Evolutionary conservation across 2,113 vertebrate species (phyloP).

Genomic region (Procavia capensis): DNA sequence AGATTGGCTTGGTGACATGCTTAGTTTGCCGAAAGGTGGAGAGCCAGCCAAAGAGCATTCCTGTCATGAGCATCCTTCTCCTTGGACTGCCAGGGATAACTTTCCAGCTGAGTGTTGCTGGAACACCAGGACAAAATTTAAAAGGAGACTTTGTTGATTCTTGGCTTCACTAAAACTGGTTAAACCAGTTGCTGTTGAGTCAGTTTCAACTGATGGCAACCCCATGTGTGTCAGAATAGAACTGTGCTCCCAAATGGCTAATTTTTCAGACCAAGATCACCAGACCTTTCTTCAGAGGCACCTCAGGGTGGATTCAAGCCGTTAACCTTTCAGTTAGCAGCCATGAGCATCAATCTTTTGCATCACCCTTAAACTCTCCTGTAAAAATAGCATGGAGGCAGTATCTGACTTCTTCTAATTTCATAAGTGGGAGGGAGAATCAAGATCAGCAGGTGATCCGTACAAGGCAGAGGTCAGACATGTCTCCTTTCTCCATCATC

Average conservation of each 20-base stretch:
- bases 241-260: neutral
- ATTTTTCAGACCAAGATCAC: no score
- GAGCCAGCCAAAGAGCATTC: neutral
- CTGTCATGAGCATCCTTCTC: neutral
- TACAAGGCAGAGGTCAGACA: no score
- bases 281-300: neutral
- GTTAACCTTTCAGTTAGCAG: neutral
- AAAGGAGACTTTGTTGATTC: constrained; percentile 16
- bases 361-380: neutral
- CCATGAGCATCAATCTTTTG: neutral
- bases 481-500: no score
- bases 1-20: constrained; percentile 10
- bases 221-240: neutral
- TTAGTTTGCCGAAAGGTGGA: constrained; percentile 2
- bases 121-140: neutral
- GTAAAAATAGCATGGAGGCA: no score
- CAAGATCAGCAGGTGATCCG: no score
- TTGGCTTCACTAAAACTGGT: neutral
- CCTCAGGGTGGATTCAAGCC: neutral
- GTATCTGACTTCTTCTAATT: no score
- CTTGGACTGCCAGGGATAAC: neutral
- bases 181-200: neutral
- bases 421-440: no score
- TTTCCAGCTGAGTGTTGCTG: neutral
- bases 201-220: neutral